These are phyloP conservation scores for Cavia aperea DNA, from an alignment of 2,113 vertebrate genomes.

Conservation along the genomic window DNA sequence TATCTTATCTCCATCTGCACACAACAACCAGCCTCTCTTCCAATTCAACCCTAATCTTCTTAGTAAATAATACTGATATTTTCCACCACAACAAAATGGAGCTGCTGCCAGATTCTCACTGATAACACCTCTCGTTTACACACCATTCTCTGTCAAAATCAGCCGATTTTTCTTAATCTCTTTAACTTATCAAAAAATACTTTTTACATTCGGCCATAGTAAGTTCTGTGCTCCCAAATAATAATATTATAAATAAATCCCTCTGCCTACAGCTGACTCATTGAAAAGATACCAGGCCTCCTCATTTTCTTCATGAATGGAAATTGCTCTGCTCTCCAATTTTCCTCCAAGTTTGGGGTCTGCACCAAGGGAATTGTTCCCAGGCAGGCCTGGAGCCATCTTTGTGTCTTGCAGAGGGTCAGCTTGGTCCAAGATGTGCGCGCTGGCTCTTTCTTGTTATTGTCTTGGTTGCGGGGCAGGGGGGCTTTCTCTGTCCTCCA, in stretches of 20 bases:
- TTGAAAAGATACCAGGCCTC: constrained; percentile 70
- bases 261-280: constrained; percentile 75
- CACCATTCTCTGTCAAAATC: constrained; percentile 87
- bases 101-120: constrained; percentile 81
- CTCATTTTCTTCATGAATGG: constrained; percentile 64
- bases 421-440: not conserved
- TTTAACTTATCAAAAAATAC: constrained; percentile 82
- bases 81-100: constrained; percentile 89
- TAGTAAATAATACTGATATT: constrained; percentile 99
- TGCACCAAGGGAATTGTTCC: constrained; percentile 49
- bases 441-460: not conserved
- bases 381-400: constrained; percentile 39
- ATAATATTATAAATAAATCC: constrained; percentile 82
- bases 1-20: constrained; percentile 99
- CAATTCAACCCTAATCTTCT: constrained; percentile 98
- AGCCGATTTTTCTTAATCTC: constrained; percentile 84
- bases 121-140: constrained; percentile 91
- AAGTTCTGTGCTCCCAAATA: constrained; percentile 79
- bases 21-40: constrained; percentile 97
- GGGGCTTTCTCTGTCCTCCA: not conserved
- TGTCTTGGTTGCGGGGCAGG: not conserved
- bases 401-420: constrained; percentile 6
- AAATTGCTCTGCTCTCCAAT: constrained; percentile 70
- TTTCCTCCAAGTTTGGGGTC: constrained; percentile 70
- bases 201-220: constrained; percentile 80